Evolutionary conservation across 2,888 invertebrate genomes (phyloP).

Genomic region (Axea sp.): DNA sequence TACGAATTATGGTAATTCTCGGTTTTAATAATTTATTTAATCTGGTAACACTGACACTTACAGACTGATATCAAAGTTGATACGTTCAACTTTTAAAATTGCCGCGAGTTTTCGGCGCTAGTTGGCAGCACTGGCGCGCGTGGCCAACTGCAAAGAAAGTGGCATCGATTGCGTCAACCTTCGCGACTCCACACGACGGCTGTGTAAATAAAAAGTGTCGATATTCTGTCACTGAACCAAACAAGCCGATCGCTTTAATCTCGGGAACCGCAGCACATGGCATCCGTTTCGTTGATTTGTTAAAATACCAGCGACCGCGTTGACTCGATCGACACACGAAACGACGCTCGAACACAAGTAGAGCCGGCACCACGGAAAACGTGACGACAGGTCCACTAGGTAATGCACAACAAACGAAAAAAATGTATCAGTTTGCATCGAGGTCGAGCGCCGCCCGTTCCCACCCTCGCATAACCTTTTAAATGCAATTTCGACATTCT

Average conservation of each 20-base stretch:
- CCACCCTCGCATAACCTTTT: conserved; percentile 42
- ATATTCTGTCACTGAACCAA: conserved; percentile 57
- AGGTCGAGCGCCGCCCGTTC: conserved; percentile 1
- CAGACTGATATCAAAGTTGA: too few species aligned
- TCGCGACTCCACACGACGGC: conserved; percentile 12
- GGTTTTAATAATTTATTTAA: too few species aligned
- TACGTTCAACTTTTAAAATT: too few species aligned
- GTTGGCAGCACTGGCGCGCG: conserved; percentile 13
- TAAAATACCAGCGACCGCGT: conserved; percentile 13
- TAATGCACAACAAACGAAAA: conserved; percentile 12
- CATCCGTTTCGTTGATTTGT: conserved; percentile 43
- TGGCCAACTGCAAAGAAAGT: conserved; percentile 27
- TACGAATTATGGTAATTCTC: too few species aligned
- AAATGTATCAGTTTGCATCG: not conserved
- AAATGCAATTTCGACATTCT: conserved; percentile 11
- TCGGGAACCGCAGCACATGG: conserved; percentile 45
- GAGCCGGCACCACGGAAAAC: conserved; percentile 18
- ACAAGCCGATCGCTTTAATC: conserved; percentile 49
- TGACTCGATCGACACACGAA: conserved; percentile 8
- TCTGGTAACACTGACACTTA: too few species aligned
- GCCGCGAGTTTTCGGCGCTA: too few species aligned
- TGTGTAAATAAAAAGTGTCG: conserved; percentile 58
- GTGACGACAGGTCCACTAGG: conserved; percentile 26
- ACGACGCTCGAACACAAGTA: conserved; percentile 19
- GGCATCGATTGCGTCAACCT: conserved; percentile 55